Conservation (phyloP, 2,797 vertebrate genomes). For the Perodicticus potto region DNA sequence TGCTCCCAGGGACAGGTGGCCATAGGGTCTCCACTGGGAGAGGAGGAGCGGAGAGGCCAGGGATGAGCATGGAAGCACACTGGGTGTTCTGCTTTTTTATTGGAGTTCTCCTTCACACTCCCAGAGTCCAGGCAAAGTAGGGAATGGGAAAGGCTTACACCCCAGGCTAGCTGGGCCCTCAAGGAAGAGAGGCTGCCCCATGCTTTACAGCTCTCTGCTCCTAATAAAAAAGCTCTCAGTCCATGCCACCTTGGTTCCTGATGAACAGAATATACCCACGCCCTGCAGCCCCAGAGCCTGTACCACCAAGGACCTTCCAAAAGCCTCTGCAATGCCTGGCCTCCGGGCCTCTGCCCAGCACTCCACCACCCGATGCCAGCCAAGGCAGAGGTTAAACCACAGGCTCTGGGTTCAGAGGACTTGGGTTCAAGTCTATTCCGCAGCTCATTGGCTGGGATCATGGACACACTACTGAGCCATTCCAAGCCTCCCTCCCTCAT, state of each 20-base stretch:
- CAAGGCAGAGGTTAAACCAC: neutral
- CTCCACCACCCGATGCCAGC: neutral
- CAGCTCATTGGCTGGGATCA: neutral
- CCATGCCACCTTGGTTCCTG: neutral
- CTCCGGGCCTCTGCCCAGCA: neutral
- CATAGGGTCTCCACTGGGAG: neutral
- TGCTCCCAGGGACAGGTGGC: neutral
- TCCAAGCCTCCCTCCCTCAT: neutral
- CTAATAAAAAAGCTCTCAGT: neutral
- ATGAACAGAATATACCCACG: neutral
- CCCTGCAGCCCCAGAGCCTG: neutral
- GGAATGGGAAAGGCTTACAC: conserved; percentile 76
- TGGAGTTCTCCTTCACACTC: conserved; percentile 82
- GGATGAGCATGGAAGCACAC: conserved; percentile 42
- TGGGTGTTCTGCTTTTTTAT: conserved; percentile 77
- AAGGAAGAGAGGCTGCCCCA: neutral
- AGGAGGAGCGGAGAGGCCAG: conserved; percentile 66
- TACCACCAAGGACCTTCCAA: accelerated
- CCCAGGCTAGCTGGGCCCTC: conserved; percentile 68
- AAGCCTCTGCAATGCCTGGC: accelerated
- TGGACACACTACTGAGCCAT: accelerated
- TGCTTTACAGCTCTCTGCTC: neutral
- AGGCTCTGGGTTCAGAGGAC: neutral
- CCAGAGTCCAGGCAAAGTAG: conserved; percentile 82
- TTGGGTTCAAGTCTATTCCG: neutral